Evolutionary conservation across 2,113 vertebrate genomes (phyloP).

Genomic region (Lampris megalopsis): DNA sequence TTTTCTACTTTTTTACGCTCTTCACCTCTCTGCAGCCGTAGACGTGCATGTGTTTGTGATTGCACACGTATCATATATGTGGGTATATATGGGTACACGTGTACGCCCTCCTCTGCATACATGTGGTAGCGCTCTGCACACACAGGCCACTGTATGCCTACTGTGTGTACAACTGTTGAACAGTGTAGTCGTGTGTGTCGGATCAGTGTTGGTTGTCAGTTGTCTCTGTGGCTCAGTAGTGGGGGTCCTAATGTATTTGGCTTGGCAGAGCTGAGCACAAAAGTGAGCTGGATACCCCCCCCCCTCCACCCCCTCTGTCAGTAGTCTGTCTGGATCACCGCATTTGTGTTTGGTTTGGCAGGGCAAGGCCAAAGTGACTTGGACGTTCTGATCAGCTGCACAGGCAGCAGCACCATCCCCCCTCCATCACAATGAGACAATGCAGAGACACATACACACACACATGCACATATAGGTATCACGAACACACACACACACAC

Average conservation of each 20-base stretch:
- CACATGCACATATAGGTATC: background rate
- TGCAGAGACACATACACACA: constrained; percentile 16
- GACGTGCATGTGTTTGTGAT: no score
- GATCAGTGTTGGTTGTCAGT: constrained; percentile 22
- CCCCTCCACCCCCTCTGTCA: background rate
- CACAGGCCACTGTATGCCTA: background rate
- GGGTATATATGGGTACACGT: no score
- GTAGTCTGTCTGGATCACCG: constrained; percentile 4
- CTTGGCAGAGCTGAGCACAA: constrained; percentile 50
- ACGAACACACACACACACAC: background rate
- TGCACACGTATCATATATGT: no score
- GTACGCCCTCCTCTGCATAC: no score
- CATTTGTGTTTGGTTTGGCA: constrained; percentile 63
- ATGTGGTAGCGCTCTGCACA: no score
- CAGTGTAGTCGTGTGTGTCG: background rate
- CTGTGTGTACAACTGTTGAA: background rate
- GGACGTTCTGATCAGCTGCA: constrained; percentile 56
- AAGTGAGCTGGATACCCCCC: constrained; percentile 42
- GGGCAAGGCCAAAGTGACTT: constrained; percentile 36
- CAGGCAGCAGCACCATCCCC: constrained; percentile 29
- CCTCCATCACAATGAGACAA: constrained; percentile 44
- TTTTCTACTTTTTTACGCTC: background rate
- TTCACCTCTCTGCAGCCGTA: background rate
- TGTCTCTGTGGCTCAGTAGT: constrained; percentile 25
- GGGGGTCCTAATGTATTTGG: constrained; percentile 37